A percentile compares a stretch with the other conserved stretches of the same genome.
Evolutionary conservation across 1,140 invertebrate genomes (phyloP).

Genomic region (Bombyx mori): ASM3026992v2 NC_085126.1:6057501-6058000

Average conservation of each 20-base stretch:
- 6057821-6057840: too few relatives aligned
- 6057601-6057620: too few relatives aligned
- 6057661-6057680: conserved; percentile 73
- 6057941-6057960: too few relatives aligned
- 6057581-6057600: too few relatives aligned
- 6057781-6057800: neutral
- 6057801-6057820: neutral
- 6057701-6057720: conserved; percentile 92
- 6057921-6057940: too few relatives aligned
- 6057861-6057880: too few relatives aligned
- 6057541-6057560: neutral
- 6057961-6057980: too few relatives aligned
- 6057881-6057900: too few relatives aligned
- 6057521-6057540: neutral
- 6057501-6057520: neutral
- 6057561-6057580: neutral
- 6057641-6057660: conserved; percentile 58
- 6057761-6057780: neutral
- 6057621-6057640: conserved; percentile 23
- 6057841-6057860: too few relatives aligned
- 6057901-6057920: too few relatives aligned
- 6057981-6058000: too few relatives aligned
- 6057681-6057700: conserved; percentile 90
- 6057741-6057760: conserved; percentile 37
- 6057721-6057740: conserved; percentile 90